Evolutionary conservation across 2,113 vertebrate genomes (phyloP), one percentile per base, ranked within the genome.

Genomic region (Dolichotis patagonum): DNA sequence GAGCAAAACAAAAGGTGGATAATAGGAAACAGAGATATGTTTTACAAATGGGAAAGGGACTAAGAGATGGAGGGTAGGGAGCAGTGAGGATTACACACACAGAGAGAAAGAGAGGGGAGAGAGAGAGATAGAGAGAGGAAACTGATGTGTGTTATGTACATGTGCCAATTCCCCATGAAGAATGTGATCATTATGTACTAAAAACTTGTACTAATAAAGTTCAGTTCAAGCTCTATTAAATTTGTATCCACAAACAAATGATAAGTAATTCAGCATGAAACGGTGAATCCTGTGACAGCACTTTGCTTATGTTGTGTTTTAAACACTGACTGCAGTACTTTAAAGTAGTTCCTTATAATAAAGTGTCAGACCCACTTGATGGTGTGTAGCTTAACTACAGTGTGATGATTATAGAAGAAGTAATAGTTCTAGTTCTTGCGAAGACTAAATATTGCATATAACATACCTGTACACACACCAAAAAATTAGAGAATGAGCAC

Each of bases 321-420:
- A 86, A 6, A 26, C 46, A 86, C 3, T 83, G 24, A 8, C 30
- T 1, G 35, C 19, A 65, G 43, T 63, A 2, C 11, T 22, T 65
- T 67, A 43, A 82, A 83, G 77, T 71, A 81, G 63, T 95, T 96
- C 88, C n/a, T 58, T 38, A 46, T 22, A n/a, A 88, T 22, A 35
- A 52, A 24, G 5, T 78, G 52, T 22, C 9, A n/a, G 22, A 26
- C 41, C 17, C 11, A 9, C 13, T 83, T 86, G 56, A 9, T 54
- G 11, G 8, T 80, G 28, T 65, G 89, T n/a, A 63, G 7, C 17
- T 85, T 88, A 85, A 28, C 46, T 28, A 26, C 4, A 75, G 63
- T 1, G 13, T 32, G 52, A 65, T 56, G 32, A 49, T 20, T 43
- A 1, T 32, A 30, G n/a, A 87, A 78, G 14, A 9, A 3, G 14